phyloP scores from a whole-genome alignment of 2,797 vertebrate species.

The Aplochiton taeniatus region DNA sequence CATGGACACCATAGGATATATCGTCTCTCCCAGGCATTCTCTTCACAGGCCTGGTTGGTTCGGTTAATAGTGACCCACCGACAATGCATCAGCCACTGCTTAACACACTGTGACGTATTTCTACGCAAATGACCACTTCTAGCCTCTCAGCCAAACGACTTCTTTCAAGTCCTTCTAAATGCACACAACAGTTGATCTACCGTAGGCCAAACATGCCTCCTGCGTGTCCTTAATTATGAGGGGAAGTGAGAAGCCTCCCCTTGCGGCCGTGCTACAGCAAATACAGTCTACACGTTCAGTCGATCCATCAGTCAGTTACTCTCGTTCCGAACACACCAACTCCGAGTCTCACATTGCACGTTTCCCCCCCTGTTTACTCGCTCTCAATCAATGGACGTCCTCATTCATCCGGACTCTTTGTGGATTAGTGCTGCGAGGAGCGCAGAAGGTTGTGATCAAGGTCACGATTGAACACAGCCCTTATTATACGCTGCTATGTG shows the following conservation, averaged over 20 bases:
- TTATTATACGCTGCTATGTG: no score
- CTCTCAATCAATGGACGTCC: neutral
- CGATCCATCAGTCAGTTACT: no score
- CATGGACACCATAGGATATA: neutral
- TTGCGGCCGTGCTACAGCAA: no score
- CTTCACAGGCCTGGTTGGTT: neutral
- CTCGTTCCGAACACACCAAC: constrained; percentile 12
- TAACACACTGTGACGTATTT: neutral
- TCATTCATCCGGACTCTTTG: neutral
- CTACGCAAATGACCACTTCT: neutral
- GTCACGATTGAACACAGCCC: no score
- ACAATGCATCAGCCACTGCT: neutral
- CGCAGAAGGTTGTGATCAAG: neutral
- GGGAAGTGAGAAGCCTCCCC: no score
- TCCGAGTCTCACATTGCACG: neutral
- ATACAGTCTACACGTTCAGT: neutral
- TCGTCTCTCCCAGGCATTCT: neutral
- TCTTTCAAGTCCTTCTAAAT: no score
- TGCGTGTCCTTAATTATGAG: no score
- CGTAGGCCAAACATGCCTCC: no score
- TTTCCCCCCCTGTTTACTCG: constrained; percentile 3
- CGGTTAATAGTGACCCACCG: neutral
- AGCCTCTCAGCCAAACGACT: no score
- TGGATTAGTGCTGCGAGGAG: neutral
- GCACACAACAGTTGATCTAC: no score